Evolutionary conservation across 2,797 vertebrate genomes (phyloP), one percentile per base, ranked within the genome.

Genomic region (Euthynnus affinis): DNA sequence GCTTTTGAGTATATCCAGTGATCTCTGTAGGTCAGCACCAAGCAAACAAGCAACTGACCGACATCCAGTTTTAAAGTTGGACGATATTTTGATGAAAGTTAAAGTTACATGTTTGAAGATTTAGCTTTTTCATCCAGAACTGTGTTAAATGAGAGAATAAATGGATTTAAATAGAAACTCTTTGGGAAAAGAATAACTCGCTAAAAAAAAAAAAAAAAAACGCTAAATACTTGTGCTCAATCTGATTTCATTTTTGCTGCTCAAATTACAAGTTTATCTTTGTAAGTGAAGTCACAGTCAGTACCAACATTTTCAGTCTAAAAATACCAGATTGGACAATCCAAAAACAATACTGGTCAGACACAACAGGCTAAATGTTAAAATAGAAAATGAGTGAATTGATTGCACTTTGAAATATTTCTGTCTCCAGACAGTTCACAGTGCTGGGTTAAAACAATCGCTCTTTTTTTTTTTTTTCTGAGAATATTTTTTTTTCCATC

Each of bases 401-500:
- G 68, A 78, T 75, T 51, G 40, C 52, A 17, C 49, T 74, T 53
- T 15, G 53, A 71, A 32, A 42, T 74, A 37, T 81, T 76, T 71
- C 46, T 52, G 49, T 62, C 67, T 80, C 13, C 66, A 60, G 60
- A 46, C 57, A 27, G 17, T 60, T 37, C 58, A 49, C 17, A 72
- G 40, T 44, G 58, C 25, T 58, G 62, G n/a, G 55, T 71, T 46
- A 14, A 59, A 72, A 29, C 1, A 0, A 20, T 44, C 32, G 14
- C 9, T 73, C 9, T 49, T 25, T 63, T 44, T 59, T 60, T 58
- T 48, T 5, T 32, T 48, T 48, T 18, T 48, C n/a, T n/a, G n/a
- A n/a, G n/a, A n/a, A n/a, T 48, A 20, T 48, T 18, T 27, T 42
- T 29, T 9, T n/a, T 6, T 10, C 2, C 37, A 6, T 84, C 60